These are phyloP conservation scores for Noctua fimbriata DNA, from an alignment of 2,888 invertebrate species.

Conservation along the genomic window DNA sequence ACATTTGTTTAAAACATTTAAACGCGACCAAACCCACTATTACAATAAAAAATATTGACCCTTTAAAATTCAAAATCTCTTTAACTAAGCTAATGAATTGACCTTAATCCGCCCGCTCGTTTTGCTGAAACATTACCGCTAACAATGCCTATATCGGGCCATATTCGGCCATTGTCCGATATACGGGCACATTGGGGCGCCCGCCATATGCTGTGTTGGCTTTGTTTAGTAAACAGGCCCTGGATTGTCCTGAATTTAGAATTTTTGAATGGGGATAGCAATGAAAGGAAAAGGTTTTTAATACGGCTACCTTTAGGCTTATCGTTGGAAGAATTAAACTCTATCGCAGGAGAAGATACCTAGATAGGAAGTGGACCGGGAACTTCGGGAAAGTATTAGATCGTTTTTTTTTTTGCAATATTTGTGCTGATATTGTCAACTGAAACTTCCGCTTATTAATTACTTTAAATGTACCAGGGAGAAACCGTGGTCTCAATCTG, in stretches of 20 bases:
- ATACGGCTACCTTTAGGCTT: not conserved
- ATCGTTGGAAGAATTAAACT: not conserved
- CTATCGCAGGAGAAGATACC: no score
- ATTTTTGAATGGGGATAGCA: not conserved
- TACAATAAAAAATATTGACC: slow-evolving; percentile 8
- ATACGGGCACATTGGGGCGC: slow-evolving; percentile 1
- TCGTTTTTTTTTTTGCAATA: no score
- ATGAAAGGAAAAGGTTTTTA: not conserved
- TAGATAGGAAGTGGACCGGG: no score
- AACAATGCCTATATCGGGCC: slow-evolving; percentile 37
- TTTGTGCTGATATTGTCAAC: no score
- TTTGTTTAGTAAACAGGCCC: slow-evolving; percentile 25
- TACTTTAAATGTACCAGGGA: no score
- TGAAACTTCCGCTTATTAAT: no score
- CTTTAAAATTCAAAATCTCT: slow-evolving; percentile 16
- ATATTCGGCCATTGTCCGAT: slow-evolving; percentile 41
- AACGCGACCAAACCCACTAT: not conserved
- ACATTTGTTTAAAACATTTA: not conserved
- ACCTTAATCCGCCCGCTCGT: slow-evolving; percentile 44
- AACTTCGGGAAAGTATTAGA: no score
- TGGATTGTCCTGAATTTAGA: slow-evolving; percentile 23
- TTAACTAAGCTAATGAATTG: slow-evolving; percentile 40
- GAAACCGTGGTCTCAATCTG: no score
- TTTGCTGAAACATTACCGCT: slow-evolving; percentile 38
- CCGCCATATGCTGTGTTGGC: slow-evolving; percentile 37